phyloP scores from a whole-genome alignment of 2,888 invertebrate species.

The Drosophila mercatorum region DNA sequence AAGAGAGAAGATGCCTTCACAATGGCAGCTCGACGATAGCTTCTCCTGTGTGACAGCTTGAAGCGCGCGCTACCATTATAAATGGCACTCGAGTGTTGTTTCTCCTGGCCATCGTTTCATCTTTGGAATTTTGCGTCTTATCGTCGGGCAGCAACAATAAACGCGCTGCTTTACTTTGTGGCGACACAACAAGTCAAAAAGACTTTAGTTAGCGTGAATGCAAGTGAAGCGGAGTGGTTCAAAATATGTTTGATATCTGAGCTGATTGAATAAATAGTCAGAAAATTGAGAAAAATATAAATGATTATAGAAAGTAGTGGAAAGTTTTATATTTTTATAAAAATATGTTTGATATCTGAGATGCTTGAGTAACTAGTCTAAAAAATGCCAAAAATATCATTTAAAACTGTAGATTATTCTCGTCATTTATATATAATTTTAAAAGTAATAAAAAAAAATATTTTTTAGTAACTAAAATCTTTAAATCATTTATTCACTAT shows the following conservation, averaged over 20 bases:
- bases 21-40: slow-evolving; percentile 39
- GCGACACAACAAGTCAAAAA: slow-evolving; percentile 14
- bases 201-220: slow-evolving; percentile 1
- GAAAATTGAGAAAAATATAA: too few relatives aligned
- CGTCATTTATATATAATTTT: too few relatives aligned
- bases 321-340: too few relatives aligned
- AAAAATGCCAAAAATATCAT: too few relatives aligned
- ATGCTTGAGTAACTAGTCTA: too few relatives aligned
- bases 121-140: slow-evolving; percentile 61
- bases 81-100: slow-evolving; percentile 54
- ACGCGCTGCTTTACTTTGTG: slow-evolving; percentile 52
- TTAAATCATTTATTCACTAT: too few relatives aligned
- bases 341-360: too few relatives aligned
- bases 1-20: slow-evolving; percentile 45
- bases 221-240: not conserved
- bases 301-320: too few relatives aligned
- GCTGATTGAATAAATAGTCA: not conserved
- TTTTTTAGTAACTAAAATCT: too few relatives aligned
- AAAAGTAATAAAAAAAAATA: too few relatives aligned
- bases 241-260: not conserved
- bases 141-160: slow-evolving; percentile 57
- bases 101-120: slow-evolving; percentile 38
- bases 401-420: too few relatives aligned
- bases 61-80: slow-evolving; percentile 54
- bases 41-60: slow-evolving; percentile 58